These are phyloP conservation scores for Alectoris magna DNA, from an alignment of 2,797 vertebrate species.

Conservation along the genomic window DNA sequence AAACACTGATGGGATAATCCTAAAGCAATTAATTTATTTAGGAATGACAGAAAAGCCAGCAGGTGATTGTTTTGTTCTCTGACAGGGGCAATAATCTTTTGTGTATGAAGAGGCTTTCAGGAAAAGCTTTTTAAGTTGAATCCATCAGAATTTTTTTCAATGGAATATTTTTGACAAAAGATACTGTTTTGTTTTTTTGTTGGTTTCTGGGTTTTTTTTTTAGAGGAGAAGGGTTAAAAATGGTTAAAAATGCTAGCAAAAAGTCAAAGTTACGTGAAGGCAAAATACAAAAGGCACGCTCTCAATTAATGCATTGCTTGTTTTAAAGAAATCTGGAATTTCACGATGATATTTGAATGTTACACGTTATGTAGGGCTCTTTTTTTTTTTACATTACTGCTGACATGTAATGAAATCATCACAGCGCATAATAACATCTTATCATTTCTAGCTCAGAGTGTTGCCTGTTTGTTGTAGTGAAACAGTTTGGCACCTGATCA, in stretches of 20 bases:
- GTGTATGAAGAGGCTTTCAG: neutral
- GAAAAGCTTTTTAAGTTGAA: neutral
- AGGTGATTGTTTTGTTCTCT: constrained; percentile 30
- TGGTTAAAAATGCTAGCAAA: neutral
- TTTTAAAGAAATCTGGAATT: neutral
- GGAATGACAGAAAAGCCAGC: neutral
- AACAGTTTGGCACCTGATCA: constrained; percentile 65
- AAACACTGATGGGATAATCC: neutral
- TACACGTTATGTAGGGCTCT: neutral
- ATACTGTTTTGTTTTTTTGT: neutral
- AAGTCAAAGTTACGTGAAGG: neutral
- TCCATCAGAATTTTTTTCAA: neutral
- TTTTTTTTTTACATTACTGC: neutral
- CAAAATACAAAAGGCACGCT: neutral
- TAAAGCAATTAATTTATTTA: constrained; percentile 32
- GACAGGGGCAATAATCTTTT: neutral
- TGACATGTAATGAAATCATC: constrained; percentile 56
- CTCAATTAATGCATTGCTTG: neutral
- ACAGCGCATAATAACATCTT: neutral
- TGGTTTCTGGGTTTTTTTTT: no score
- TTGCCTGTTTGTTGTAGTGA: constrained; percentile 64
- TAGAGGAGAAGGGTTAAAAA: neutral
- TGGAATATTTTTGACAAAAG: neutral
- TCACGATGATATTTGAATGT: neutral
- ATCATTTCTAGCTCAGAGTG: constrained; percentile 57